A percentile compares a stretch with the other conserved stretches of the same genome.
phyloP scores from a whole-genome alignment of 1,140 invertebrate genomes.

The Atta colombica region DNA sequence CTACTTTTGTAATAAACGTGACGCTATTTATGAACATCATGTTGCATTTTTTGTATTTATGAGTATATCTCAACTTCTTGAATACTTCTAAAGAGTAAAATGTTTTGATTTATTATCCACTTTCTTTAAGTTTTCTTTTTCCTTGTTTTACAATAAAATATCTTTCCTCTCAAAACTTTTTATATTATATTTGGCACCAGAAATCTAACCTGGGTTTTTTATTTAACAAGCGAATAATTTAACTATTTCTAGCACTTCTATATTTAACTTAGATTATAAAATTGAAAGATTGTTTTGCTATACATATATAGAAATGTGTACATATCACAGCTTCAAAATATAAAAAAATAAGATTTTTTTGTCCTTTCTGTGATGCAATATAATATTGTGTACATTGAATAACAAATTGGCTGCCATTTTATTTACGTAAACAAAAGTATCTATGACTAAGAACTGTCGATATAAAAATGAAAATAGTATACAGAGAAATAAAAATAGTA shows the following conservation, averaged over 20 bases:
- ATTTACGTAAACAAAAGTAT: constrained; percentile 59
- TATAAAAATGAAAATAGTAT: constrained; percentile 27
- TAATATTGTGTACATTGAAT: constrained; percentile 31
- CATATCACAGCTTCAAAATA: constrained; percentile 11
- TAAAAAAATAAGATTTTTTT: constrained; percentile 17
- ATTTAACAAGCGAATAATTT: background rate
- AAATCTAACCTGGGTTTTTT: background rate
- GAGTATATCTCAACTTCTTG: background rate
- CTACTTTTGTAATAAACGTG: constrained; percentile 84
- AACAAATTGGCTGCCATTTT: constrained; percentile 41
- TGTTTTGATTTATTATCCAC: background rate
- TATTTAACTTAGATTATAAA: constrained; percentile 5
- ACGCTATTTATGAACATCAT: constrained; percentile 81
- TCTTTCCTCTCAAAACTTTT: background rate
- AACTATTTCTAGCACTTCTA: background rate
- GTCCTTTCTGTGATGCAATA: background rate
- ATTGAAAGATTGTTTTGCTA: constrained; percentile 40
- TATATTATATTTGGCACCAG: background rate
- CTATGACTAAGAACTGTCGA: constrained; percentile 63
- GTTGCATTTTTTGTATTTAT: constrained; percentile 33
- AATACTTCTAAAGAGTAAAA: background rate
- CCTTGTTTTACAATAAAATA: background rate
- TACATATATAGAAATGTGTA: constrained; percentile 22
- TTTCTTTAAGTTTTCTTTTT: background rate
- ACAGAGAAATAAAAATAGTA: constrained; percentile 4